Evolutionary conservation across 2,113 vertebrate species (phyloP), one percentile per base, ranked within the genome.

Genomic region (Cephalopholis sonnerati): DNA sequence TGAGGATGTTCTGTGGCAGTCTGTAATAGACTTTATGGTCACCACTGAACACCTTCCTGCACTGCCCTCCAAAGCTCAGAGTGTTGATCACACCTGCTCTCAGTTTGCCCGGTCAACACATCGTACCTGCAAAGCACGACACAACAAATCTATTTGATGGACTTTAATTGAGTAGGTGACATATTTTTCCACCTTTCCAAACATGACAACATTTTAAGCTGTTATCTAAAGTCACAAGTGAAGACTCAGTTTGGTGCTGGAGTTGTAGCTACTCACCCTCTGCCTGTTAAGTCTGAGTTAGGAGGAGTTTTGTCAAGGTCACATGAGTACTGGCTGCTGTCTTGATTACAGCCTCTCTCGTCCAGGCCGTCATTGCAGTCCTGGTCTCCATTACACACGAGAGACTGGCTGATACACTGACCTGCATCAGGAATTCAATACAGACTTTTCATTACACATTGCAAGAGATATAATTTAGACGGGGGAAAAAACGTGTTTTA

Each of bases 301-400:
- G 96, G 97, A 65, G 97, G 97, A 1, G 95, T 93, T 87, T 96
- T 96, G 41, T 96, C 83, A 0, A 77, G 74, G 64, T 97, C 95
- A 87, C 98, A 99, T 1, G 93, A 87, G 55, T 75, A 89, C 0
- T 39, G 95, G 17, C 54, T 84, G 61, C 27, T 51, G 48, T 87
- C 92, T 29, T 75, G 78, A 0, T 93, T 81, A 61, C 98, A 99
- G 58, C 0, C 65, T 68, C 95, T 95, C 91, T 99, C 98, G 81
- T 99, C 98, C 51, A 96, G 87, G 9, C 97, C 97, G 48, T 97
- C 96, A 48, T 97, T 96, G 91, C 98, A 99, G 87, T 99, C 98
- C 36, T 97, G 95, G 93, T 99, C 98, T 1, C 97, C 97, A 24
- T 99, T 98, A 91, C 98, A 99, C 72, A 97, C 91, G 85, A 99